phyloP scores from a whole-genome alignment of 2,797 vertebrate species.

The Hyperoplus immaculatus region DNA sequence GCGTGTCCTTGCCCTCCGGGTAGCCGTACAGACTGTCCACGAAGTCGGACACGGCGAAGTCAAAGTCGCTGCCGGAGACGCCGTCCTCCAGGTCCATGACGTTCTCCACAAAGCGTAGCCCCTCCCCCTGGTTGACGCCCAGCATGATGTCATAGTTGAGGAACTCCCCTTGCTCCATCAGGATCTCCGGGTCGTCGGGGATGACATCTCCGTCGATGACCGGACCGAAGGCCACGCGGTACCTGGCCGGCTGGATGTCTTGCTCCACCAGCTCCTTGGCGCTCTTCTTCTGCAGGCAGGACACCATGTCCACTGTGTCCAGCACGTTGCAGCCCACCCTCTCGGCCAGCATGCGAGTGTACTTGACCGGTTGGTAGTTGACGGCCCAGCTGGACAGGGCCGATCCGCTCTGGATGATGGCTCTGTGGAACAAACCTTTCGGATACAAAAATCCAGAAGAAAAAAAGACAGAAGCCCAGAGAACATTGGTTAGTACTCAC shows the following conservation, averaged over 20 bases:
- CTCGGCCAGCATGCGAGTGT: slow-evolving; percentile 94
- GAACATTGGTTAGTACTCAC: too few species aligned
- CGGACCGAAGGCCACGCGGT: slow-evolving; percentile 97
- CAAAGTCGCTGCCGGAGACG: slow-evolving; percentile 91
- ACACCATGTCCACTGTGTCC: slow-evolving; percentile 90
- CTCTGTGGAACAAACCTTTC: slow-evolving; percentile 95
- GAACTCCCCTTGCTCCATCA: slow-evolving; percentile 99
- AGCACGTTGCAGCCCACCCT: slow-evolving; percentile 95
- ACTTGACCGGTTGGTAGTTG: slow-evolving; percentile 98
- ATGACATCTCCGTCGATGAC: slow-evolving; percentile 99
- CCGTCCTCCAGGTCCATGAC: slow-evolving; percentile 97
- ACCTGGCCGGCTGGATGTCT: slow-evolving; percentile 97
- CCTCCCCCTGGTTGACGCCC: slow-evolving; percentile 98
- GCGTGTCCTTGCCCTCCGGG: slow-evolving; percentile 97
- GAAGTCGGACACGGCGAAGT: slow-evolving; percentile 98
- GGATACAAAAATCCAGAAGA: slow-evolving; percentile 45
- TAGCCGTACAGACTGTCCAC: slow-evolving; percentile 99
- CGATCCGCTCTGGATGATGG: slow-evolving; percentile 97
- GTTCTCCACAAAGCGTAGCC: slow-evolving; percentile 97
- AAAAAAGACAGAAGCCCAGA: slow-evolving; percentile 48
- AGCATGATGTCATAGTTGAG: slow-evolving; percentile 99
- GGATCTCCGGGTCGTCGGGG: slow-evolving; percentile 97
- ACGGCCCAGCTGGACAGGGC: slow-evolving; percentile 98
- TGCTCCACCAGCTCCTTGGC: slow-evolving; percentile 95
- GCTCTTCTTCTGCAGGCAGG: slow-evolving; percentile 86